These are phyloP conservation scores for Panurus biarmicus DNA, from an alignment of 2,113 vertebrate species.

Conservation along the genomic window DNA sequence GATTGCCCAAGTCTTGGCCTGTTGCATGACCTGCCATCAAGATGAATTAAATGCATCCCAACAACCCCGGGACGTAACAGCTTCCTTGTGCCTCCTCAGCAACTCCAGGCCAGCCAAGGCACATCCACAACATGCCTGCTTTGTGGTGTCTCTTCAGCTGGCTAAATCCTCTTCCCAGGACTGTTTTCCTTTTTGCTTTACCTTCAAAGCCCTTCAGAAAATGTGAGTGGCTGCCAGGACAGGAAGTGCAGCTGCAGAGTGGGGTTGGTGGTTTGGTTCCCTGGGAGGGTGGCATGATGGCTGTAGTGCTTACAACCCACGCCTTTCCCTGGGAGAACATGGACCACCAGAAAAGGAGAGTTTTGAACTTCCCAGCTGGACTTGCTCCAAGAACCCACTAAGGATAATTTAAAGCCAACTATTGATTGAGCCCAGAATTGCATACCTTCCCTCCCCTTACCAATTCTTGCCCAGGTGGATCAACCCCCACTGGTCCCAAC, in stretches of 20 bases:
- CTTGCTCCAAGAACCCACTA: not conserved
- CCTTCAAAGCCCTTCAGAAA: not conserved
- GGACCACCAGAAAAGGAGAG: not conserved
- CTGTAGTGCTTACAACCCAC: not conserved
- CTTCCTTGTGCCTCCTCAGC: not conserved
- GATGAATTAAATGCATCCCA: not conserved
- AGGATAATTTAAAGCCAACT: not conserved
- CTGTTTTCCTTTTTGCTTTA: not conserved
- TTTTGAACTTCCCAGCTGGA: not conserved
- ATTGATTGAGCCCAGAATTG: not conserved
- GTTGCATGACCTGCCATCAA: fast-evolving
- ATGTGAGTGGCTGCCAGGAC: fast-evolving
- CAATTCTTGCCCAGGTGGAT: not conserved
- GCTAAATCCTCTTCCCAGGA: not conserved
- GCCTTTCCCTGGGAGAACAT: not conserved
- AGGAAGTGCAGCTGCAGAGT: not conserved
- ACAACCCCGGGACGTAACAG: not conserved
- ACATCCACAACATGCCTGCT: not conserved
- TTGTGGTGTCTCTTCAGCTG: not conserved
- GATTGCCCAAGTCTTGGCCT: not conserved
- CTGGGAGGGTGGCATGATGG: not conserved
- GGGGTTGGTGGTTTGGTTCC: not conserved
- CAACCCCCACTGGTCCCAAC: not conserved
- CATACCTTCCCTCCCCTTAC: not conserved
- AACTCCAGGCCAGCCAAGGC: not conserved